Conservation (phyloP, 2,888 invertebrate species). For the Neoaliturus tenellus region DNA sequence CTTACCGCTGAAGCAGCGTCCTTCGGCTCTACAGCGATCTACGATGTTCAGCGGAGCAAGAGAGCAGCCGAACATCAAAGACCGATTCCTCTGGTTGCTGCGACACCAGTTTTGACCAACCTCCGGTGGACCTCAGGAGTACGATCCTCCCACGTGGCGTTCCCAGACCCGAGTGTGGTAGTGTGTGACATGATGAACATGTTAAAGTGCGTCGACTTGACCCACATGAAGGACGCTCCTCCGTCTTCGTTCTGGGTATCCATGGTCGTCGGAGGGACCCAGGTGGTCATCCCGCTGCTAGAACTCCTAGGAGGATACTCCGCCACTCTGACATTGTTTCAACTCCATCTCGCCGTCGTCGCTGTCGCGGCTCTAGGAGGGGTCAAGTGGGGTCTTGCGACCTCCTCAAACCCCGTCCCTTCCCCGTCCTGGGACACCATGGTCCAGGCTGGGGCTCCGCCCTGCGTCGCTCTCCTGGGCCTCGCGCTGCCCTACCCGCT, state of each 20-base stretch:
- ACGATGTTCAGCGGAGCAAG: not conserved
- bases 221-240: constrained; percentile 40
- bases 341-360: not conserved
- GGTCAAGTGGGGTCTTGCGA: constrained; percentile 32
- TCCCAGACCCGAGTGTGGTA: not conserved
- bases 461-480: not conserved
- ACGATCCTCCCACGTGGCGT: not conserved
- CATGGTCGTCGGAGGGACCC: not conserved
- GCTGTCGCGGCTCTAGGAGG: not conserved
- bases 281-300: constrained; percentile 9
- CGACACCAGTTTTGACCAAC: not conserved
- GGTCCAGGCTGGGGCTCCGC: not conserved
- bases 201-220: constrained; percentile 30
- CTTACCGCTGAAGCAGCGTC: not conserved
- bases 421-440: not conserved
- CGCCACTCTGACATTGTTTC: not conserved
- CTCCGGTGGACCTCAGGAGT: not conserved
- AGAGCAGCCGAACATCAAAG: not conserved
- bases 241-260: constrained; percentile 33
- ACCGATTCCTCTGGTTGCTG: not conserved
- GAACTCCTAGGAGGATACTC: constrained; percentile 31
- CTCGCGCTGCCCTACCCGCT: constrained; percentile 12
- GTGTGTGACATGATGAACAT: constrained; percentile 41
- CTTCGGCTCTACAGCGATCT: not conserved
- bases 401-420: not conserved